Base-by-base conservation (phyloP, 2,797 vertebrate genomes). In the Leptoclinus maculatus region DNA sequence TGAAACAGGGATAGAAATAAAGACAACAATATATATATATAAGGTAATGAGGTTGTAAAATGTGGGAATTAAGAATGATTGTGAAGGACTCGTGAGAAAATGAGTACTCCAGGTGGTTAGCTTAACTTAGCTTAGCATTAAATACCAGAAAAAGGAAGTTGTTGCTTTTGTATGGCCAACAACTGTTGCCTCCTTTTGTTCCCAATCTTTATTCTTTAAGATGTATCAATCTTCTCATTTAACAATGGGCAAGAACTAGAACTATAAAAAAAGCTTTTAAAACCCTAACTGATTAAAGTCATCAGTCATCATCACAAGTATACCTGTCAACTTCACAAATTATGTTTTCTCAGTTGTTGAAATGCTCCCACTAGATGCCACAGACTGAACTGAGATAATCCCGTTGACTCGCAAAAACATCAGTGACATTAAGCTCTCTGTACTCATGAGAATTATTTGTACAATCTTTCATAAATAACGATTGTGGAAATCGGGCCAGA, bases 1-100 rank as follows among this genome's bases (percentile, higher is more conserved):
- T 99, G 93, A 95, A 96, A 74, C 21, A 67, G 10, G 4, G 32
- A 65, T 0, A 19, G 23, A 65, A 23, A 43, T 17, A 19, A 34
- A 47, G 13, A 59, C 13, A 5, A 66, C 5, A 34, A 17, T 21
- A 10, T n/a, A 41, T 12, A 72, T 17, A 32, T 27, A n/a, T n/a
- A n/a, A 32, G 3, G 1, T 67, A 17, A 66, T 34, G 12, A 16
- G 14, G 3, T 68, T 16, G 63, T 16, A 4, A 58, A 72, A 60
- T 53, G 32, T 38, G 14, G 25, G 2, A 27, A 4, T 59, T 3
- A 23, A 27, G 39, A 71, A 49, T 34, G 0, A 56, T 21, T 29
- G 57, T 17, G 16, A 34, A 5, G 25, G 19, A 64, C 43, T 41
- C 19, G 25, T 2, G 16, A 45, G 7, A 51, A 63, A 21, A 69